Percentiles rank a stretch among this genome's conserved stretches.
Evolutionary conservation across 2,113 vertebrate genomes (phyloP).

Genomic region (Mionectes macconnelli): DNA sequence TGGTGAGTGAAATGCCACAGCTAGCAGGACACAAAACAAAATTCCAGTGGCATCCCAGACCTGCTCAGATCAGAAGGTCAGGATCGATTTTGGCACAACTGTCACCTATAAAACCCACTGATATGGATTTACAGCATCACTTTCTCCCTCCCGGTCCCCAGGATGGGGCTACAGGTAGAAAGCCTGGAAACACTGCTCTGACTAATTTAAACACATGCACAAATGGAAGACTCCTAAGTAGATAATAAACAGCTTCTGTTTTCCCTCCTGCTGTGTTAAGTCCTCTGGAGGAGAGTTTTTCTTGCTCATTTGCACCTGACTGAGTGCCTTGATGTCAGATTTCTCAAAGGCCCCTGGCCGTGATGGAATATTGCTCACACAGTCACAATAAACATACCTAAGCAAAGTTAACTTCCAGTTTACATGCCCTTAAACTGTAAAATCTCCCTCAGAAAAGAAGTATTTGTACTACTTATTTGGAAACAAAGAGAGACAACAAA

Average conservation of each 20-base stretch:
- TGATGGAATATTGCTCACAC: neutral
- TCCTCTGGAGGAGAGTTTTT: neutral
- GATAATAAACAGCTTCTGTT: neutral
- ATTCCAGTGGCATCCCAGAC: neutral
- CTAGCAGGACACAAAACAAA: neutral
- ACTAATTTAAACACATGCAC: neutral
- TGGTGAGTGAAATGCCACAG: neutral
- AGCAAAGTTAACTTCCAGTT: neutral
- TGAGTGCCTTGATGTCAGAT: neutral
- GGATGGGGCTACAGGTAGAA: neutral
- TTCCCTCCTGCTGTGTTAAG: neutral
- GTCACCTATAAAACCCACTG: neutral
- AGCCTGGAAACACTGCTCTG: neutral
- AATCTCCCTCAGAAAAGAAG: neutral
- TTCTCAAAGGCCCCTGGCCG: neutral
- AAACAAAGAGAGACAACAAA: neutral
- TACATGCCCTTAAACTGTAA: accelerated
- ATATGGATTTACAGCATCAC: accelerated
- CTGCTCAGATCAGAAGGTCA: neutral
- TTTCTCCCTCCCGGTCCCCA: neutral
- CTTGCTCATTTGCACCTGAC: neutral
- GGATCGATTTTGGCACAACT: neutral
- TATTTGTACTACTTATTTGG: neutral
- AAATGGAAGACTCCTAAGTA: neutral
- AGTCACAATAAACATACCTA: neutral